Evolutionary conservation across 2,888 invertebrate genomes (phyloP).

Genomic region (Chouioia cunea): DNA sequence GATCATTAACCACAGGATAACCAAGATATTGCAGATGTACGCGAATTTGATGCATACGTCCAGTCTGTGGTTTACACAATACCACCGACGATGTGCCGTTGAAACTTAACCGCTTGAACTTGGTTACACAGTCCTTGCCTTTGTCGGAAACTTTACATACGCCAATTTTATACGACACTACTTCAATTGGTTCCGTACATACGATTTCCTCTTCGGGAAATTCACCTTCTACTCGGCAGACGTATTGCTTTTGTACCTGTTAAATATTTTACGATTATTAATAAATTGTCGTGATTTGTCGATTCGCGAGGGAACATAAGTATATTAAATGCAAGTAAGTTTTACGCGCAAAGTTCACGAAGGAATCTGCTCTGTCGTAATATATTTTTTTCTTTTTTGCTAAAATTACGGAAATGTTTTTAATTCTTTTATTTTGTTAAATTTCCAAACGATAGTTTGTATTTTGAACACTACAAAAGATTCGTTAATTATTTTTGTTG

Average conservation of each 20-base stretch:
- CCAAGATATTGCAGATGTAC: slow-evolving; percentile 98
- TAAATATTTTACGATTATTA: neutral
- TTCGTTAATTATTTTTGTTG: no score
- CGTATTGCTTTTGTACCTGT: slow-evolving; percentile 91
- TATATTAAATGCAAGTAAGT: no score
- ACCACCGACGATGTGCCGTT: slow-evolving; percentile 94
- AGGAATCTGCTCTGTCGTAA: no score
- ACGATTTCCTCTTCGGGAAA: slow-evolving; percentile 92
- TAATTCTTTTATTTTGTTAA: no score
- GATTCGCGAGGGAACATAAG: neutral
- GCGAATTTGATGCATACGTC: slow-evolving; percentile 98
- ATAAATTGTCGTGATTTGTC: no score
- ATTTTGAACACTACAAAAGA: no score
- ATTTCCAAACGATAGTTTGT: no score
- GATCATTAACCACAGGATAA: slow-evolving; percentile 97
- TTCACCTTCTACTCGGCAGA: slow-evolving; percentile 93
- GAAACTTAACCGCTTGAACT: slow-evolving; percentile 90
- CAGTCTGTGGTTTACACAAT: slow-evolving; percentile 93
- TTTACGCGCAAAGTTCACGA: no score
- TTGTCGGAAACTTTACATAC: slow-evolving; percentile 93
- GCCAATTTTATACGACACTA: slow-evolving; percentile 95
- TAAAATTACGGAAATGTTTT: no score
- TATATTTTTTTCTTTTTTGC: neutral
- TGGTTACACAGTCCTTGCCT: slow-evolving; percentile 93
- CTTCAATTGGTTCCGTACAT: slow-evolving; percentile 91